Percentiles rank a stretch among this genome's conserved stretches.
These are phyloP conservation scores for Agrotis clavis DNA, from an alignment of 2,888 invertebrate genomes.

Conservation along the genomic window DNA sequence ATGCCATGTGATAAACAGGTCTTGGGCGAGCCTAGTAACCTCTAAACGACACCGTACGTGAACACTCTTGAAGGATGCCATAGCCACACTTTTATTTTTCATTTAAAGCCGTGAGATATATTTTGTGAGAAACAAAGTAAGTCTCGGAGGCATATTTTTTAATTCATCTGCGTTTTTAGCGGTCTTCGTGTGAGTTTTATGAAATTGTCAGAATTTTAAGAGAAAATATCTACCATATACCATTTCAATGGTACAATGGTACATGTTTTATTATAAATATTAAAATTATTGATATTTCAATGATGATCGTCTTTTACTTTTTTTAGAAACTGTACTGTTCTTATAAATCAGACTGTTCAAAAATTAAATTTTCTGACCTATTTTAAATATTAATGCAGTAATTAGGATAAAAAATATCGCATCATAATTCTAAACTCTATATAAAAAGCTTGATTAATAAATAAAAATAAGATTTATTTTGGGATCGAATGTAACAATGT, in stretches of 20 bases:
- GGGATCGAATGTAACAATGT: too few species aligned
- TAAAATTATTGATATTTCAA: too few species aligned
- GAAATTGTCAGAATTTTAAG: not conserved
- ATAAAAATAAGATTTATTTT: not conserved
- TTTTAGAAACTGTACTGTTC: too few species aligned
- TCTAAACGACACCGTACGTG: conserved; percentile 87
- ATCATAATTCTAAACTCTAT: not conserved
- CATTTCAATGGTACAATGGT: too few species aligned
- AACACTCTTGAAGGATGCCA: conserved; percentile 80
- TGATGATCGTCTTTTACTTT: not conserved
- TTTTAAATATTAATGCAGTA: too few species aligned
- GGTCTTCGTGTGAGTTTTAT: not conserved
- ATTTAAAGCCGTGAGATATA: conserved; percentile 58
- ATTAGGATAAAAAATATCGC: too few species aligned
- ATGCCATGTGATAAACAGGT: conserved; percentile 90
- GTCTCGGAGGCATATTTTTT: conserved; percentile 15
- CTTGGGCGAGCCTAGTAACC: conserved; percentile 88
- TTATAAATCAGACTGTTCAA: too few species aligned
- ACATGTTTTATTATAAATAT: too few species aligned
- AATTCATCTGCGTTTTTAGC: conserved; percentile 10
- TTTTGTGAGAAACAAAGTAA: conserved; percentile 46
- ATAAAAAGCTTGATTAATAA: not conserved
- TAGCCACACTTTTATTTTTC: conserved; percentile 77
- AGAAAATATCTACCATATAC: too few species aligned
- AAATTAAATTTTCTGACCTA: too few species aligned